These are phyloP conservation scores for Leptestheria dahalacensis DNA, from an alignment of 1,140 invertebrate species.

Conservation along the genomic window DNA sequence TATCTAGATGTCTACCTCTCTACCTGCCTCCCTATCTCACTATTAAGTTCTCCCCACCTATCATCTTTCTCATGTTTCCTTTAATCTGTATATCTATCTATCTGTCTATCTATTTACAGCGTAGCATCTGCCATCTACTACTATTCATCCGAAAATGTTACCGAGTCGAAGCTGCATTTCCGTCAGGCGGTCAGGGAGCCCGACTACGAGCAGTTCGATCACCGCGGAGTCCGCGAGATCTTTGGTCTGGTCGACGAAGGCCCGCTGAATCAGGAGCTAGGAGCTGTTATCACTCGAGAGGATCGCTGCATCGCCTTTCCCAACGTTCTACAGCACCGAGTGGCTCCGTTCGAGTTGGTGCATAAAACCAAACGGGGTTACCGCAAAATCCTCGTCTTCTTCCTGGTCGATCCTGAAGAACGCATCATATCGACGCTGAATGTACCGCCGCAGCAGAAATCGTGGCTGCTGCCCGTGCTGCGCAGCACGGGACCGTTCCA, in stretches of 20 bases:
- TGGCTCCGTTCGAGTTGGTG: constrained; percentile 8
- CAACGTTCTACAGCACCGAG: constrained; percentile 14
- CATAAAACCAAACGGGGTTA: neutral
- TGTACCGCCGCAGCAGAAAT: constrained; percentile 12
- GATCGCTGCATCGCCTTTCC: constrained; percentile 13
- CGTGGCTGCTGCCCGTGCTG: neutral
- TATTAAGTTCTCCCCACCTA: too few relatives aligned
- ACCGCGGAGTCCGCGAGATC: neutral
- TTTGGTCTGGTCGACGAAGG: neutral
- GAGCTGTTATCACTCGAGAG: neutral
- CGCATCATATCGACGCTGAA: neutral
- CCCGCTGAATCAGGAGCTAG: constrained; percentile 7
- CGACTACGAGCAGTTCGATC: neutral
- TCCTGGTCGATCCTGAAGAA: constrained; percentile 7
- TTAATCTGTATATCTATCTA: too few relatives aligned
- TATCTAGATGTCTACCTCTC: too few relatives aligned
- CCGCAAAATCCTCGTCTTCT: constrained; percentile 15
- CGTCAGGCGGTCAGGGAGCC: neutral
- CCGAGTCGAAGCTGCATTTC: constrained; percentile 10
- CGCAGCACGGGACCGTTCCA: neutral
- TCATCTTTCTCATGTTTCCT: too few relatives aligned
- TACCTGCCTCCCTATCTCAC: too few relatives aligned
- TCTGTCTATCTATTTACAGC: too few relatives aligned
- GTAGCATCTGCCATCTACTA: constrained; percentile 17
- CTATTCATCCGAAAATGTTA: constrained; percentile 13